Percentiles rank a stretch among this genome's conserved stretches.
phyloP scores from a whole-genome alignment of 30 jellyfish, hydroid and myxozoan species.

The Pelagia noctiluca region DNA sequence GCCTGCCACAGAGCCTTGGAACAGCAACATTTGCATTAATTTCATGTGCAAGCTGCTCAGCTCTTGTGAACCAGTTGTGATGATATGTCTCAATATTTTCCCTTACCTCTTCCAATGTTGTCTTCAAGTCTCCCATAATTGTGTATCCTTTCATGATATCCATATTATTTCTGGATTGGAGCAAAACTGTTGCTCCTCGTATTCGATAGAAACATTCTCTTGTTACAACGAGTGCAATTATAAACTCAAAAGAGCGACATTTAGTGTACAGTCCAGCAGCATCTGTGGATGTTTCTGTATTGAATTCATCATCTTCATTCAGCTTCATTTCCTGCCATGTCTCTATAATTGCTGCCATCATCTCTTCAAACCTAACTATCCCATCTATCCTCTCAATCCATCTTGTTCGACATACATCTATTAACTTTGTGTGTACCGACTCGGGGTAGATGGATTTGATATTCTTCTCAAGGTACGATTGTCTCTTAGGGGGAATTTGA shows the following conservation, averaged over 20 bases:
- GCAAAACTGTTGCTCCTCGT: conserved; percentile 26
- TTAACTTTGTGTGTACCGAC: conserved; percentile 6
- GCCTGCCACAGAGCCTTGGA: conserved; percentile 45
- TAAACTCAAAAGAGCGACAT: conserved; percentile 44
- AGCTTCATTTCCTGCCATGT: conserved; percentile 52
- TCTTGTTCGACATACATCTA: conserved; percentile 57
- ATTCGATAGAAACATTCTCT: conserved; percentile 28
- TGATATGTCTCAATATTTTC: conserved; percentile 8
- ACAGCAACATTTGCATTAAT: conserved; percentile 14
- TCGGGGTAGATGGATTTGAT: neutral
- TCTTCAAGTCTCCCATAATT: conserved; percentile 19
- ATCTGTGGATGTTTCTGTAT: conserved; percentile 35
- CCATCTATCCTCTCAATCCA: conserved; percentile 65
- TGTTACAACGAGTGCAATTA: conserved; percentile 22
- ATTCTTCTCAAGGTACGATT: neutral
- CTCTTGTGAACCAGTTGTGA: conserved; percentile 23
- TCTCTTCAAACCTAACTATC: conserved; percentile 47
- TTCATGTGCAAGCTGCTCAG: conserved; percentile 25
- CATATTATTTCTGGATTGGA: conserved; percentile 24
- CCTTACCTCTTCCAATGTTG: conserved; percentile 29
- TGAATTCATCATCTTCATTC: conserved; percentile 32
- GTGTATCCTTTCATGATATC: conserved; percentile 26
- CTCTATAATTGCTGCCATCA: conserved; percentile 12
- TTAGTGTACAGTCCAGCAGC: conserved; percentile 34
- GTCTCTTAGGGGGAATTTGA: conserved; percentile 4